These are phyloP conservation scores for Maccullochella peelii DNA, from an alignment of 2,113 vertebrate genomes.

Conservation along the genomic window DNA sequence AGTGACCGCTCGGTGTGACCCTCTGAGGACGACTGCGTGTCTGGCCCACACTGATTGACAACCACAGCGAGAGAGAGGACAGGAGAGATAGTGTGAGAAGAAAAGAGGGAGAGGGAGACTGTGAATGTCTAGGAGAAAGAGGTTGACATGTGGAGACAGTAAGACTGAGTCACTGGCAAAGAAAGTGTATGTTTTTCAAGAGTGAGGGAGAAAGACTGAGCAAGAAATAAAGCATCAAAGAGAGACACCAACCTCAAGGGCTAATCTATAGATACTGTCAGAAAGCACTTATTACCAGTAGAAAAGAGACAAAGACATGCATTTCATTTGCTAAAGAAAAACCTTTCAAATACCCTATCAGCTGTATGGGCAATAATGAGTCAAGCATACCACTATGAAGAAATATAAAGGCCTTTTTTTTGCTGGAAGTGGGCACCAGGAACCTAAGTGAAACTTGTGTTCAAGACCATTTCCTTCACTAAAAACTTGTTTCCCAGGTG, in stretches of 20 bases:
- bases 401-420: background rate
- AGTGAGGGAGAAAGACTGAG: background rate
- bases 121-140: slow-evolving; percentile 18
- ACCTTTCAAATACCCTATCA: background rate
- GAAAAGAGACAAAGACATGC: background rate
- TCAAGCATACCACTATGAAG: background rate
- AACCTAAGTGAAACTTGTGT: background rate
- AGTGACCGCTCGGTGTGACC: slow-evolving; percentile 70
- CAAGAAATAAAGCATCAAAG: background rate
- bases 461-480: background rate
- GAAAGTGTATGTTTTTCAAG: background rate
- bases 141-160: background rate
- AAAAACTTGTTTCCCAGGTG: background rate
- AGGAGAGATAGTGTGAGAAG: background rate
- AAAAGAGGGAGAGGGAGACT: slow-evolving; percentile 9
- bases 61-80: slow-evolving; percentile 33
- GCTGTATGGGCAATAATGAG: background rate
- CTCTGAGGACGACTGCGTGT: slow-evolving; percentile 51
- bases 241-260: background rate
- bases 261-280: slow-evolving; percentile 9
- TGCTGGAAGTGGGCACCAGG: background rate
- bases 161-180: slow-evolving; percentile 18
- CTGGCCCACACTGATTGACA: slow-evolving; percentile 72
- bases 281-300: background rate
- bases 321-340: background rate